phyloP scores from a whole-genome alignment of 1,140 invertebrate genomes.

The Palaemon carinicauda region DNA sequence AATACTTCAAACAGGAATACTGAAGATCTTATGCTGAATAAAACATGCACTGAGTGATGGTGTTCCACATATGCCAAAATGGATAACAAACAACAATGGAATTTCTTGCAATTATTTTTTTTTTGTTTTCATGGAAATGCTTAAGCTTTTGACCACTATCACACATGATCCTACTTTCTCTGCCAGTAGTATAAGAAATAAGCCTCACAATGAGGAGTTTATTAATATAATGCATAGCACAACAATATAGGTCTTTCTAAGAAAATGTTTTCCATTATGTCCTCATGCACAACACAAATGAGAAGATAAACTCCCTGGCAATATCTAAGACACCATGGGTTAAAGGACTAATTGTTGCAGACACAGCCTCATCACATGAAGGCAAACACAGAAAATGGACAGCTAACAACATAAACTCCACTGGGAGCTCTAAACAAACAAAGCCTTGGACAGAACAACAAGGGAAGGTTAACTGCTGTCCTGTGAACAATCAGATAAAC shows the following conservation, averaged over 20 bases:
- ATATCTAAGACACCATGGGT: constrained; percentile 57
- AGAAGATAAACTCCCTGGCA: constrained; percentile 52
- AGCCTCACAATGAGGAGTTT: constrained; percentile 46
- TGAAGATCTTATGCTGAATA: constrained; percentile 44
- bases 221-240: constrained; percentile 55
- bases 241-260: constrained; percentile 44
- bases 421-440: constrained; percentile 53
- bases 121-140: constrained; percentile 41
- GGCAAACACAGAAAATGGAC: constrained; percentile 57
- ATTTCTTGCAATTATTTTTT: constrained; percentile 28
- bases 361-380: constrained; percentile 57
- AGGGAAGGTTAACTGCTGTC: constrained; percentile 50
- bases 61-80: constrained; percentile 49
- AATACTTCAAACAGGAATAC: constrained; percentile 47
- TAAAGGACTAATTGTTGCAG: constrained; percentile 55
- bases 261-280: constrained; percentile 45
- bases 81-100: constrained; percentile 40
- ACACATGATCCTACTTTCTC: constrained; percentile 48
- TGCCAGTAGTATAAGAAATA: constrained; percentile 38
- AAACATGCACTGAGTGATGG: constrained; percentile 41
- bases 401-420: constrained; percentile 52
- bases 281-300: constrained; percentile 56
- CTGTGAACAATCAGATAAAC: constrained; percentile 42
- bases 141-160: constrained; percentile 53
- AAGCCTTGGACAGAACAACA: constrained; percentile 52